Base-by-base conservation (phyloP, 2,888 invertebrate species). In the Adineta ricciae region DNA sequence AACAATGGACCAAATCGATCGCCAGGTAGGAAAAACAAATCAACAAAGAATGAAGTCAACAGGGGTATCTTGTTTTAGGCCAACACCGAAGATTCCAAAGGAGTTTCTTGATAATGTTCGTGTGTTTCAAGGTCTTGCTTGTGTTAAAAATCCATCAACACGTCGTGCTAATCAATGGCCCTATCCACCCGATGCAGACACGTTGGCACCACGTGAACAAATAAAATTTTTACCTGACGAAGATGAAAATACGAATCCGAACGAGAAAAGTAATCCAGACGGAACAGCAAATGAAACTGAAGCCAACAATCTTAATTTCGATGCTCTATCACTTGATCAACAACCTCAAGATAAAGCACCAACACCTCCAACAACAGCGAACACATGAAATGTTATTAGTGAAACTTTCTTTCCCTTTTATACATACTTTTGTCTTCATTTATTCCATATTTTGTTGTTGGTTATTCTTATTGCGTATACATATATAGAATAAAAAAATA, bases 141-240 rank as follows among this genome's bases (percentile, higher is more conserved):
- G 73, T 41, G 73, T 73, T 38, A 73, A 73, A 73, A 73, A 73
- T 73, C 73, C 73, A 24, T 36, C 73, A 41, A 73, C 36, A 38
- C 73, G 73, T 73, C 73, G 73, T 24, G 73, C 73, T 73, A 73
- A 73, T 73, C 73, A 73, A 73, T 73, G 73, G 73, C 73, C 73
- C 36, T 73, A 73, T 73, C 41, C 41, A 73, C 73, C 73, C 24
- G 73, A 73, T 73, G 36, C 73, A 9, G 73, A 73, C 38, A 36
- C 41, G 24, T 38, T 73, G 9, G 36, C 41, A 38, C 73, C 73
- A 41, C 73, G 73, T 38, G 73, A 73, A 73, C 36, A 36, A 73
- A 73, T 73, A 1, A 73, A 73, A 73, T 73, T 73, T 73, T 41
- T 73, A 73, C 73, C 73, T 36, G 73, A 73, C 38, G 73, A 73